A percentile compares a stretch with the other conserved stretches of the same genome.
These are phyloP conservation scores for Aspidoscelis tigris DNA, from an alignment of 2,113 vertebrate genomes.

Conservation along the genomic window DNA sequence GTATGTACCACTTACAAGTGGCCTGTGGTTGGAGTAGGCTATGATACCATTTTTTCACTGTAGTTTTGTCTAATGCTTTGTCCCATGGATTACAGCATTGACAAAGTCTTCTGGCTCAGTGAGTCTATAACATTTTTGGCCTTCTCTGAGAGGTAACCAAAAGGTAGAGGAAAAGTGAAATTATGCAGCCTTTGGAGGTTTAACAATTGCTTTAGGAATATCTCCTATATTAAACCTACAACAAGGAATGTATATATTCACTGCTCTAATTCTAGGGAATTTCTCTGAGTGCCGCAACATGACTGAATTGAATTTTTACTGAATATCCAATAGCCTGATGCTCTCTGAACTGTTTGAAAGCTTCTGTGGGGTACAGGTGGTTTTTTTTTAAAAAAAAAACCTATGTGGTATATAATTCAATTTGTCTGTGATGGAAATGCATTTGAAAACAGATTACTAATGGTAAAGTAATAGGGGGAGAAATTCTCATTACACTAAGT, in stretches of 20 bases:
- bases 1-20: no score
- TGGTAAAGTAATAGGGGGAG: not conserved
- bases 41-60: no score
- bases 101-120: no score
- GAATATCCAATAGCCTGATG: not conserved
- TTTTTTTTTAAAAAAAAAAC: constrained; percentile 8
- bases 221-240: not conserved
- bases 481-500: constrained; percentile 20
- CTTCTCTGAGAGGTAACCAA: no score
- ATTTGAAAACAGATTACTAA: constrained; percentile 23
- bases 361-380: not conserved
- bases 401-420: constrained; percentile 1
- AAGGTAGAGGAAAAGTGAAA: no score
- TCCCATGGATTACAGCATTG: no score
- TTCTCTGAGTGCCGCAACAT: not conserved
- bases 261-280: not conserved
- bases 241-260: not conserved
- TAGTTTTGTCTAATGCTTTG: no score
- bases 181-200: not conserved
- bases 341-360: not conserved
- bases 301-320: not conserved
- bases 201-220: not conserved
- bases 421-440: constrained; percentile 10
- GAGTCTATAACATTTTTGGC: no score
- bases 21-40: no score